A percentile compares a stretch with the other conserved stretches of the same genome.
phyloP scores from a whole-genome alignment of 2,113 vertebrate species.

The Helogale parvula region DNA sequence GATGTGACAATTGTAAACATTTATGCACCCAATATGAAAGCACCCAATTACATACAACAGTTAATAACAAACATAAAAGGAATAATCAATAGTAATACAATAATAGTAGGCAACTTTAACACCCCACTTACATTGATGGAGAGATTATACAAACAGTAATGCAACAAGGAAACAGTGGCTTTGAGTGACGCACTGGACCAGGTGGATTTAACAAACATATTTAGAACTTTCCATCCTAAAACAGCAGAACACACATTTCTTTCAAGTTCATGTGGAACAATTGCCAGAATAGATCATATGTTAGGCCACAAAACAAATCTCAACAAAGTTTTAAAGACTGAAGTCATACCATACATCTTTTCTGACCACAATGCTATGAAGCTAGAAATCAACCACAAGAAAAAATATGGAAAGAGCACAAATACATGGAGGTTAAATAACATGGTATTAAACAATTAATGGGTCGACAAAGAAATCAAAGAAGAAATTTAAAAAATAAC shows the following conservation, averaged over 20 bases:
- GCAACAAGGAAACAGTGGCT: not conserved
- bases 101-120: not conserved
- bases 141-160: not conserved
- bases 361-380: not conserved
- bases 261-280: not conserved
- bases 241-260: not conserved
- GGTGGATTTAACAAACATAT: not conserved
- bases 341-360: not conserved
- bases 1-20: not conserved
- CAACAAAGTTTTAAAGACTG: not conserved
- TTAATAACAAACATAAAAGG: not conserved
- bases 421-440: not conserved
- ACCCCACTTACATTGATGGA: not conserved
- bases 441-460: not conserved
- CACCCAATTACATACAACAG: not conserved
- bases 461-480: not conserved
- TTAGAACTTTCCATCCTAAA: not conserved
- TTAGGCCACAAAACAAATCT: not conserved
- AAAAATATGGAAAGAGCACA: not conserved
- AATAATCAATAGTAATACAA: not conserved
- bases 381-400: not conserved
- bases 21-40: not conserved
- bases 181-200: not conserved
- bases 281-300: not conserved
- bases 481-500: not conserved